Conservation (phyloP, 1,140 invertebrate genomes). For the Brachionus sp. region DNA sequence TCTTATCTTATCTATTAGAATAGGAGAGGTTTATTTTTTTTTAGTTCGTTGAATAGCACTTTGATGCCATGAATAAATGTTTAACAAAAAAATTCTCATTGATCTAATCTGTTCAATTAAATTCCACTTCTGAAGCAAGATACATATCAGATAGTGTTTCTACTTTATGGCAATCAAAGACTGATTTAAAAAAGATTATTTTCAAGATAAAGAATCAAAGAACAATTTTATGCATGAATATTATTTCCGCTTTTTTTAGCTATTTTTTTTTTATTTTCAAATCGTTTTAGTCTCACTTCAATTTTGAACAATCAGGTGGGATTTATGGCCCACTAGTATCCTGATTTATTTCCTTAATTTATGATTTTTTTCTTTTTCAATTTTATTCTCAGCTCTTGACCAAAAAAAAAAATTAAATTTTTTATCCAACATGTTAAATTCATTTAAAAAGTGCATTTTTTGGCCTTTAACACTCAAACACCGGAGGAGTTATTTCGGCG, state of each 20-base stretch:
- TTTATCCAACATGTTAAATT: too few species aligned
- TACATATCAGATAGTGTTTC: conserved; percentile 15
- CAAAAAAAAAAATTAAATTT: too few species aligned
- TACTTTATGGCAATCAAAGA: background rate
- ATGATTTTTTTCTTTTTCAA: background rate
- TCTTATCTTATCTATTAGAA: conserved; percentile 21
- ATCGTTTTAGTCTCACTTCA: background rate
- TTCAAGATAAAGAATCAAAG: background rate
- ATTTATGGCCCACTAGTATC: background rate
- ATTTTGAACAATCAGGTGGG: background rate
- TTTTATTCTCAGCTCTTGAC: too few species aligned
- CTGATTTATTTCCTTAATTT: background rate
- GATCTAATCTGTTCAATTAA: conserved; percentile 35
- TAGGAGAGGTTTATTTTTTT: background rate
- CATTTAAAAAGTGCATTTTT: too few species aligned
- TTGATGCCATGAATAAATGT: background rate
- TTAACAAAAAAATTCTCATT: conserved; percentile 28
- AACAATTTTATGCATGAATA: conserved; percentile 32
- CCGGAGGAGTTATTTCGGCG: too few species aligned
- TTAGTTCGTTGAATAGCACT: background rate
- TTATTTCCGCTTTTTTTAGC: background rate
- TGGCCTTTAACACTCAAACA: too few species aligned
- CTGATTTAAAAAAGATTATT: background rate
- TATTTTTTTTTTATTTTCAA: background rate
- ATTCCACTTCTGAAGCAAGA: conserved; percentile 23